These are phyloP conservation scores for Eristalinus sepulchralis DNA, from an alignment of 2,888 invertebrate species.

Conservation along the genomic window DNA sequence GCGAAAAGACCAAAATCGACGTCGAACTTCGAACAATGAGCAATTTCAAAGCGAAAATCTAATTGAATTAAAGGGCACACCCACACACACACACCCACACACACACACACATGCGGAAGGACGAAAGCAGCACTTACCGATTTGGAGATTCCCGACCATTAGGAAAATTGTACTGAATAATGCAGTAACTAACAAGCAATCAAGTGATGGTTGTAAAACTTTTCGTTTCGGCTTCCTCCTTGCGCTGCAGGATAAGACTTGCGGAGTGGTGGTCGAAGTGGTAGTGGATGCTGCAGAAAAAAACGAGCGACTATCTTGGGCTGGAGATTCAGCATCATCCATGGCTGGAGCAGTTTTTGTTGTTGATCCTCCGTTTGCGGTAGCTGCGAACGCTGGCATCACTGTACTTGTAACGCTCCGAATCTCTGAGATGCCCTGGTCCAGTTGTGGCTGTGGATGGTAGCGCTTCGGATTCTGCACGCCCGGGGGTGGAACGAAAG, in stretches of 20 bases:
- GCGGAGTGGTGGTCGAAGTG: background rate
- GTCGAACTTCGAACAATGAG: background rate
- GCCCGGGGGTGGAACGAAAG: background rate
- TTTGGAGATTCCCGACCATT: slow-evolving; percentile 68
- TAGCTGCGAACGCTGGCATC: slow-evolving; percentile 18
- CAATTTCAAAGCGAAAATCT: slow-evolving; percentile 27
- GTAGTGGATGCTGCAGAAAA: background rate
- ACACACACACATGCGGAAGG: background rate
- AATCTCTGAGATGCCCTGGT: slow-evolving; percentile 5
- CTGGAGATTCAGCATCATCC: slow-evolving; percentile 23
- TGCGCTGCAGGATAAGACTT: slow-evolving; percentile 62
- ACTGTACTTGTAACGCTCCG: slow-evolving; percentile 30
- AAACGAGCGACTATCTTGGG: slow-evolving; percentile 41
- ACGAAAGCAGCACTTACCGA: slow-evolving; percentile 60
- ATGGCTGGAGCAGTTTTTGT: slow-evolving; percentile 20
- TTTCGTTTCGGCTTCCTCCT: slow-evolving; percentile 67
- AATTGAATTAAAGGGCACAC: slow-evolving; percentile 33
- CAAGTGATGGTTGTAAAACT: slow-evolving; percentile 66
- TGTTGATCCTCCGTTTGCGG: slow-evolving; percentile 34
- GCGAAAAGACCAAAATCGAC: background rate
- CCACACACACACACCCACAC: background rate
- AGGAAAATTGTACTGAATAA: slow-evolving; percentile 70
- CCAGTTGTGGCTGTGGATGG: slow-evolving; percentile 28
- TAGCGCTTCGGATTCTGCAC: slow-evolving; percentile 46
- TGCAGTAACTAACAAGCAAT: slow-evolving; percentile 69